These are phyloP conservation scores for Circaetus gallicus DNA, from an alignment of 2,113 vertebrate species.

Conservation along the genomic window DNA sequence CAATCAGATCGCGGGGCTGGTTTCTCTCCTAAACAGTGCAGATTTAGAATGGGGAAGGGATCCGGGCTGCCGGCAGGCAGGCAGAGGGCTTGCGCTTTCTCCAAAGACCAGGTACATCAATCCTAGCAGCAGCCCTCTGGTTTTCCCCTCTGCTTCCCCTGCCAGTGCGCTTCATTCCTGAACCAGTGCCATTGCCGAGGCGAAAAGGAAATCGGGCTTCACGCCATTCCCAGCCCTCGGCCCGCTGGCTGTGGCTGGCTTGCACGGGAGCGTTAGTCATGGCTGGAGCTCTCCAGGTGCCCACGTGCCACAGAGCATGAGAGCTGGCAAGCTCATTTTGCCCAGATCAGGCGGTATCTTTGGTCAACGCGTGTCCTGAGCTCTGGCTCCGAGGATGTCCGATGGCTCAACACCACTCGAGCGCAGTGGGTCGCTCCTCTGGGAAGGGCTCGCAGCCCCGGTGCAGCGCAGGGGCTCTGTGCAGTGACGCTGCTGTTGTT, in stretches of 20 bases:
- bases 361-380: rapidly evolving
- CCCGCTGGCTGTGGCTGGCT: background rate
- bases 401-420: rapidly evolving
- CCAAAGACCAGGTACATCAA: background rate
- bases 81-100: background rate
- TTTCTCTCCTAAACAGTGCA: background rate
- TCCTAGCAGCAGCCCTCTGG: background rate
- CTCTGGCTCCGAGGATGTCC: too few species aligned
- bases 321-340: background rate
- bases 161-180: background rate
- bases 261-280: rapidly evolving
- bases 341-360: background rate
- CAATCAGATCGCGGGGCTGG: background rate
- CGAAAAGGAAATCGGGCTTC: background rate
- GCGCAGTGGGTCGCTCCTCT: rapidly evolving
- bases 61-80: background rate
- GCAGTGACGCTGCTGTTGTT: background rate
- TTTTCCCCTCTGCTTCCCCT: background rate
- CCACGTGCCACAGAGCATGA: background rate
- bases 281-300: background rate
- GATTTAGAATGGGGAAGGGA: background rate
- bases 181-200: background rate
- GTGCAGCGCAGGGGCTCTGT: rapidly evolving
- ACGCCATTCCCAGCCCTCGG: rapidly evolving
- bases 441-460: rapidly evolving